Evolutionary conservation across 2,113 vertebrate genomes (phyloP), one percentile per base, ranked within the genome.

Genomic region (Craseonycteris thonglongyai): DNA sequence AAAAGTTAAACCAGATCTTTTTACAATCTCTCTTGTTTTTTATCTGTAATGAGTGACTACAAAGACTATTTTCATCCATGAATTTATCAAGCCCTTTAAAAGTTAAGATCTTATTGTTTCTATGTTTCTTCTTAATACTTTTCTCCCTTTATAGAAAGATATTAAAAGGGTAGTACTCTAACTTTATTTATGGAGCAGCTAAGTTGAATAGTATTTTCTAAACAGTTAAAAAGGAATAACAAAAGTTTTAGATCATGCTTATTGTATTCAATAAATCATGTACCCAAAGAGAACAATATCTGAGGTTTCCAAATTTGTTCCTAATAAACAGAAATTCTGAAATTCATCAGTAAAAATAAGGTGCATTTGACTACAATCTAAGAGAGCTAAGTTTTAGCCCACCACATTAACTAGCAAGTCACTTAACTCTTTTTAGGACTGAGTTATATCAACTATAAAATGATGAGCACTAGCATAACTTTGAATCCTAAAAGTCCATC

Each of bases 41-140:
- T 72, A 92, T 61, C 19, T 81, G 10, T 19, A 93, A 30, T n/a
- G 4, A 85, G 30, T 79, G 30, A 18, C 76, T 38, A 87, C 0
- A 68, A 19, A 82, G 94, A 84, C 24, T 63, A 30, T 61, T 80
- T 63, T 75, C 35, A 75, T 84, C 26, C 28, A 3, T 76, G 26
- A 88, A 79, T 80, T 45, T 91, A 75, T 45, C 45, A 56, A 93
- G 40, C 24, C 88, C 40, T 94, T 54, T 86, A 24, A 95, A 88
- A 6, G 45, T 75, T 49, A 75, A 86, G 22, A 61, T 42, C 16
- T 95, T 83, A 90, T 47, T 88, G 66, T 51, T 92, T 92, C 61
- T 72, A 18, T 82, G 49, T 83, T 92, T 87, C 45, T 75, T 68
- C 42, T 76, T 69, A 89, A 47, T 80, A 68, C 30, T 91, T 93